Evolutionary conservation across 1,140 invertebrate species (phyloP).

Genomic region (Scaptodrosophila lebanonensis): DNA sequence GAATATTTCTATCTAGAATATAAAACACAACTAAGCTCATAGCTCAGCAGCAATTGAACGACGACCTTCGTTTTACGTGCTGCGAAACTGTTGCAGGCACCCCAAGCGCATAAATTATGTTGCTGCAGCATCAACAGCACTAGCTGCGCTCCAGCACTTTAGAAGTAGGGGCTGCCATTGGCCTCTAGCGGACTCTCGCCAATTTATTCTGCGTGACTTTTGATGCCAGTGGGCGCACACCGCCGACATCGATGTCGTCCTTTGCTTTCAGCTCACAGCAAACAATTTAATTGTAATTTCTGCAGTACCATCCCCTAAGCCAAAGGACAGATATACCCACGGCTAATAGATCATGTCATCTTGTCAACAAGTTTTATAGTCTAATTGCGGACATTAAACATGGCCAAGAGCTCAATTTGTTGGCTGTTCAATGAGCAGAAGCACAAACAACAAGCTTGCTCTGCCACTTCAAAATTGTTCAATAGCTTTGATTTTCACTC

Average conservation of each 20-base stretch:
- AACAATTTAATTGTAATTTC: slow-evolving; percentile 67
- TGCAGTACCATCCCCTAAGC: slow-evolving; percentile 20
- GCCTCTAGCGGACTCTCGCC: slow-evolving; percentile 24
- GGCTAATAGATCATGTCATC: slow-evolving; percentile 72
- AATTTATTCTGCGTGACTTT: slow-evolving; percentile 51
- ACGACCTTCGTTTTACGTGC: slow-evolving; percentile 61
- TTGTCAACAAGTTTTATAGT: slow-evolving; percentile 63
- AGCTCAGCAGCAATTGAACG: slow-evolving; percentile 19
- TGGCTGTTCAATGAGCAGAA: not conserved
- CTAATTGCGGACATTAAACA: slow-evolving; percentile 49
- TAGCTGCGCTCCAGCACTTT: too few relatives aligned
- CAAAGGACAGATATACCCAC: slow-evolving; percentile 67
- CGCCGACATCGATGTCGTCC: slow-evolving; percentile 18
- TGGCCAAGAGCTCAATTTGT: slow-evolving; percentile 21
- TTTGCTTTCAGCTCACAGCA: slow-evolving; percentile 25
- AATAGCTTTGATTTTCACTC: too few relatives aligned
- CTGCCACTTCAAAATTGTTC: too few relatives aligned
- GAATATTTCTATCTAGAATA: slow-evolving; percentile 36
- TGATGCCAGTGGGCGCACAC: slow-evolving; percentile 26
- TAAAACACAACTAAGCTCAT: slow-evolving; percentile 42
- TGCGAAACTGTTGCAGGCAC: slow-evolving; percentile 47
- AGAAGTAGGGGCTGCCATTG: slow-evolving; percentile 37
- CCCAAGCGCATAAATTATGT: slow-evolving; percentile 54
- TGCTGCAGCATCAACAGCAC: slow-evolving; percentile 21
- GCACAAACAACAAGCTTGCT: too few relatives aligned